Percentiles rank a stretch among this genome's conserved stretches.
These are phyloP conservation scores for Rallus limicola DNA, from an alignment of 2,113 vertebrate species.

Conservation along the genomic window DNA sequence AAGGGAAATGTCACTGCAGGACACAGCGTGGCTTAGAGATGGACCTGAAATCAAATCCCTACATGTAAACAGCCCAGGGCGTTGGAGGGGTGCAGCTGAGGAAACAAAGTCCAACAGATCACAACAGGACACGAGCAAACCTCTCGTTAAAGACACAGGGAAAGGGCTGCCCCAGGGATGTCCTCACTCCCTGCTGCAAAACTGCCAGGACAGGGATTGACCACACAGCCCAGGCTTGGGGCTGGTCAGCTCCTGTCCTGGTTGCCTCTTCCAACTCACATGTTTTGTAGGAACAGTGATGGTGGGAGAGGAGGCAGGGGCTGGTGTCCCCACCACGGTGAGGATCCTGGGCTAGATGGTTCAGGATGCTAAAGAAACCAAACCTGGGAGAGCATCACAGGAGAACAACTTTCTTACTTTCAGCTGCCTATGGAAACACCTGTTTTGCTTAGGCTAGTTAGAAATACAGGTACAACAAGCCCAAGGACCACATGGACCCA, in stretches of 20 bases:
- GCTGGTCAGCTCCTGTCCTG: background rate
- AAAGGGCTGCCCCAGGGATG: background rate
- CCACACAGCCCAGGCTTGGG: background rate
- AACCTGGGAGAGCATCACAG: background rate
- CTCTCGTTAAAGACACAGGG: background rate
- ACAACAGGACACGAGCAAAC: fast-evolving
- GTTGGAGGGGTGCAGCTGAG: fast-evolving
- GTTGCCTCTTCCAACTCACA: background rate
- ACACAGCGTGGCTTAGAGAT: background rate
- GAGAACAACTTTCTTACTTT: background rate
- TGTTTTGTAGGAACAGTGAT: fast-evolving
- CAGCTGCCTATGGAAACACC: background rate
- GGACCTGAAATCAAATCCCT: background rate
- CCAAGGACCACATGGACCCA: fast-evolving
- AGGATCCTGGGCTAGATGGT: background rate
- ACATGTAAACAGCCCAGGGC: background rate
- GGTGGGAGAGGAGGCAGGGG: background rate
- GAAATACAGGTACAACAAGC: fast-evolving
- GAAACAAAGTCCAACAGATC: background rate
- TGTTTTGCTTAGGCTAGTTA: fast-evolving
- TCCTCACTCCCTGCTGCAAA: background rate
- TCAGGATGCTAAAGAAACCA: fast-evolving
- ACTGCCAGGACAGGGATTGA: fast-evolving
- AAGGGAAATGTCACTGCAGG: background rate
- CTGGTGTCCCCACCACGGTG: fast-evolving